These are phyloP conservation scores for Hycleus phaleratus DNA, from an alignment of 1,140 invertebrate species.

Conservation along the genomic window DNA sequence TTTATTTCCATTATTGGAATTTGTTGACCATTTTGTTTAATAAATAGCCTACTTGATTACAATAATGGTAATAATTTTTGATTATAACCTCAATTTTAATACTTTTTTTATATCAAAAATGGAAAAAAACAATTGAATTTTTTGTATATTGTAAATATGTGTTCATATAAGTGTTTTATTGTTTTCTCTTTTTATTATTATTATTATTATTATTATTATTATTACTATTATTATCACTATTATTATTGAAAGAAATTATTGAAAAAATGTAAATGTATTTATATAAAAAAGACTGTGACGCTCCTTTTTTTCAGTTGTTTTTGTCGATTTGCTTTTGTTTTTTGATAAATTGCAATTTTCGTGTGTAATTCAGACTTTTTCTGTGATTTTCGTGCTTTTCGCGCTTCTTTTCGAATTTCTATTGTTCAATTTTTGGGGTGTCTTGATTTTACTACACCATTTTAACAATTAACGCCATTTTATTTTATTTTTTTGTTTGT, in stretches of 20 bases:
- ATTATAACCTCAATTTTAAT: too few species aligned
- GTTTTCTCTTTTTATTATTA: conserved; percentile 7
- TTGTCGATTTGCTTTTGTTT: background rate
- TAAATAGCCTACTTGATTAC: too few species aligned
- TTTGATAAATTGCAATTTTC: too few species aligned
- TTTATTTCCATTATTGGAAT: too few species aligned
- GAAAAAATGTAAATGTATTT: conserved; percentile 20
- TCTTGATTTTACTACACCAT: too few species aligned
- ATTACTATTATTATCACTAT: background rate
- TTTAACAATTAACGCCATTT: background rate
- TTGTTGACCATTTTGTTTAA: too few species aligned
- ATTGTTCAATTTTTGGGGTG: too few species aligned
- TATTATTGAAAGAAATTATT: too few species aligned
- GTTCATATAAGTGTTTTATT: conserved; percentile 30
- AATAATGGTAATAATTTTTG: too few species aligned
- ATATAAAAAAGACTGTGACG: conserved; percentile 14
- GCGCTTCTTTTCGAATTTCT: background rate
- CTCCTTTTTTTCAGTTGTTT: conserved; percentile 6
- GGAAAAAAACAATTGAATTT: conserved; percentile 12
- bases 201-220: conserved; percentile 4
- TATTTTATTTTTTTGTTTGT: conserved; percentile 1
- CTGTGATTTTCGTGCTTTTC: conserved; percentile 2
- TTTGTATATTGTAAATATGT: conserved; percentile 36
- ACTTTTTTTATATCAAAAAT: too few species aligned
- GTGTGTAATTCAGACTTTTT: background rate